Conservation (phyloP, 2,797 vertebrate species). For the Macropus fuliginosus region DNA sequence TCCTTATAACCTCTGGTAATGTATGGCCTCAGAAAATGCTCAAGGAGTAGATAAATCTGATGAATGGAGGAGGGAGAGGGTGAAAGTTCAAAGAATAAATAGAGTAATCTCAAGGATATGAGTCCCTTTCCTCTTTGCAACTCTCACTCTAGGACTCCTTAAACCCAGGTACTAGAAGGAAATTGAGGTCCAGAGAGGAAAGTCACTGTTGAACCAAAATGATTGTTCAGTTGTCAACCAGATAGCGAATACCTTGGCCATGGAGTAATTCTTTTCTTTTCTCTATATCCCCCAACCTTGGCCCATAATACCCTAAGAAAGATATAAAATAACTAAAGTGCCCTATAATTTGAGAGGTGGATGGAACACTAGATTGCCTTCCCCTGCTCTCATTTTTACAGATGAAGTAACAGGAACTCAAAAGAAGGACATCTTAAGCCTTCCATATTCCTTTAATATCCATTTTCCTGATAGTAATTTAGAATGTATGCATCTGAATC, state of each 20-base stretch:
- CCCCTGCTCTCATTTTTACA: not conserved
- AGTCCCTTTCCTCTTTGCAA: not conserved
- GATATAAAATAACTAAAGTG: not conserved
- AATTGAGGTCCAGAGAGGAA: not conserved
- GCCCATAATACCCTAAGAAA: not conserved
- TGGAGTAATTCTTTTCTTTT: not conserved
- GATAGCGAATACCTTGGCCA: not conserved
- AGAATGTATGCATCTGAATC: not conserved
- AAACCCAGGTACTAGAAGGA: not conserved
- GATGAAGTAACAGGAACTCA: not conserved
- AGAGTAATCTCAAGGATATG: not conserved
- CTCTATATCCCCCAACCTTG: not conserved
- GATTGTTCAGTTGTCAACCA: not conserved
- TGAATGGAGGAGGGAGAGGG: too few species aligned
- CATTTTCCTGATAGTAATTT: not conserved
- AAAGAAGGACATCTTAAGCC: not conserved
- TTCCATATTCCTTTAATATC: not conserved
- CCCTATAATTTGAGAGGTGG: not conserved
- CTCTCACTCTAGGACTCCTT: not conserved
- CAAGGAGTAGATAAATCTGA: fast-evolving
- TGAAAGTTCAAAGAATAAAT: not conserved
- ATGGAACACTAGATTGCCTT: not conserved
- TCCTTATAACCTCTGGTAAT: not conserved
- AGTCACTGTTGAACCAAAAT: not conserved
- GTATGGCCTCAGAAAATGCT: not conserved